phyloP scores from a whole-genome alignment of 1,140 invertebrate genomes.

The Drosophila arawakana region DNA sequence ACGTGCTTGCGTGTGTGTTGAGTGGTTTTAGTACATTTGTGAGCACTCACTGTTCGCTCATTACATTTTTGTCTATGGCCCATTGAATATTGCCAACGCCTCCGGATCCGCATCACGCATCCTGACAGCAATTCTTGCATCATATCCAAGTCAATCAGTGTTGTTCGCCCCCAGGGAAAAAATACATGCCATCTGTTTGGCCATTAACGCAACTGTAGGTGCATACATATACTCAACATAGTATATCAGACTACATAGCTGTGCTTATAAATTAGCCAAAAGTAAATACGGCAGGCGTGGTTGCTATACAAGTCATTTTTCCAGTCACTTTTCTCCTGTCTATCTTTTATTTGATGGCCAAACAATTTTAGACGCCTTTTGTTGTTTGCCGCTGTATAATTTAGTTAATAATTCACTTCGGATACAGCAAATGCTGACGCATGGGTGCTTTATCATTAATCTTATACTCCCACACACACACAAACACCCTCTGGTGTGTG shows the following conservation, averaged over 20 bases:
- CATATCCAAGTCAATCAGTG: conserved; percentile 48
- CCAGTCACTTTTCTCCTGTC: conserved; percentile 5
- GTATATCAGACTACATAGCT: conserved; percentile 1
- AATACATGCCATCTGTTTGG: conserved; percentile 4
- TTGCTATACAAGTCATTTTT: conserved; percentile 9
- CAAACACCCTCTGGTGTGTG: conserved; percentile 3
- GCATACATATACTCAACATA: not conserved
- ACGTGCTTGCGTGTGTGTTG: not conserved
- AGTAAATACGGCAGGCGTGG: conserved; percentile 9
- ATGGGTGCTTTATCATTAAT: conserved; percentile 64
- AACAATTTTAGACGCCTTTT: conserved; percentile 24
- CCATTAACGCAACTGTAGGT: conserved; percentile 12
- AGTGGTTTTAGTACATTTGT: not conserved
- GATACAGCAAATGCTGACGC: conserved; percentile 12
- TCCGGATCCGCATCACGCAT: conserved; percentile 13
- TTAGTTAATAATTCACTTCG: conserved; percentile 65
- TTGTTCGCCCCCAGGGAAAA: not conserved
- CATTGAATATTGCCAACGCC: conserved; percentile 38
- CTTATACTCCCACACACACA: conserved; percentile 39
- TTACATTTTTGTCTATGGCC: conserved; percentile 31
- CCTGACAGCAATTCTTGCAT: conserved; percentile 26
- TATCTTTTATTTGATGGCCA: conserved; percentile 29
- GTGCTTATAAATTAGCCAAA: conserved; percentile 54
- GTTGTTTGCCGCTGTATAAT: conserved; percentile 58
- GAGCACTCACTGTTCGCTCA: conserved; percentile 17